Evolutionary conservation across 2,113 vertebrate genomes (phyloP), one percentile per base, ranked within the genome.

Genomic region (Orthonyx spaldingii): DNA sequence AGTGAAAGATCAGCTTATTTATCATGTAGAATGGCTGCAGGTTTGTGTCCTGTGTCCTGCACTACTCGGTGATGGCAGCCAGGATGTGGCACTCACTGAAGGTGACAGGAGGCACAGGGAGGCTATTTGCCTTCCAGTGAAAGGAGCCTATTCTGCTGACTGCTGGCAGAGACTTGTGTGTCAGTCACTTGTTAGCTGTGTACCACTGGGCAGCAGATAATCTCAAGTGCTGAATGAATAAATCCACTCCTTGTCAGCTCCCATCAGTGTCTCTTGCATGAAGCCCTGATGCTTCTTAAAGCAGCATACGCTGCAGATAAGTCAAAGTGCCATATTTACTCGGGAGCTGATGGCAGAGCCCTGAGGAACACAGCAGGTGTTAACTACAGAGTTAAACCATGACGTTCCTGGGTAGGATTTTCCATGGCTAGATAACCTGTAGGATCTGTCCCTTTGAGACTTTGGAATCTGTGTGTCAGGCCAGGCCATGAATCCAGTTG

Each of bases 211-310:
- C 92, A 94, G 84, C 88, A 50, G 93, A 96, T 96, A 84, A 95
- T 94, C 90, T 84, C 84, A 52, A 92, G 61, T 65, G 56, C 87
- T 94, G 94, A 95, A 95, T 71, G 93, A 94, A 93, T 85, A 96
- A 96, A 96, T 96, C 95, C 91, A 87, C 80, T 96, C 89, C 71
- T 85, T 97, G 97, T 97, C 97, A 96, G 77, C 84, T 97, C 85
- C 94, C 81, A 97, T 97, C 95, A 96, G 81, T 26, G 49, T 87
- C 79, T 92, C 72, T 55, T 89, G 74, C 87, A 66, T 71, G 91
- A 94, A 95, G 44, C 46, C 50, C 39, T 69, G 63, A 87, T 87
- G 75, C 83, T 93, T 87, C 96, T 95, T 97, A 94, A 92, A 93
- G 94, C 91, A 90, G 89, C 89, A 92, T 60, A 68, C 7, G 23